Percentiles rank a stretch among this genome's conserved stretches.
Conservation (phyloP, 2,113 vertebrate genomes). For the Opisthocomus hoazin region DNA sequence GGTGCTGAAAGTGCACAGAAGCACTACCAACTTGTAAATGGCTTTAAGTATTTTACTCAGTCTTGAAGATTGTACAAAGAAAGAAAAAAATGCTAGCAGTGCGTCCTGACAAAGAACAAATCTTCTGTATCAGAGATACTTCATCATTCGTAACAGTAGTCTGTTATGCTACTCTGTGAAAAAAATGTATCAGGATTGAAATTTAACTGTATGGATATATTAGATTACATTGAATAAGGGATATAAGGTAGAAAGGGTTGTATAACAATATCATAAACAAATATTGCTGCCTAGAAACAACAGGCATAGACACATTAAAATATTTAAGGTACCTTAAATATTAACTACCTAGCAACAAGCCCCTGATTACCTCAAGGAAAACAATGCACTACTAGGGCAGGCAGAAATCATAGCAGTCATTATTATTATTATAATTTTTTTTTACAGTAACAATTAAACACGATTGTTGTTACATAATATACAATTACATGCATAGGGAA, state of each 20-base stretch:
- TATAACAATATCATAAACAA: constrained; percentile 52
- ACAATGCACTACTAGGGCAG: neutral
- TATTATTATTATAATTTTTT: neutral
- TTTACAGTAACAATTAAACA: neutral
- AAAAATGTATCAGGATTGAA: neutral
- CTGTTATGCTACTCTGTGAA: neutral
- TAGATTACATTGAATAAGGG: constrained; percentile 21
- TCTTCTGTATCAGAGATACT: neutral
- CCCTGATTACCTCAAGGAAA: constrained; percentile 39
- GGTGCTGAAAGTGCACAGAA: neutral
- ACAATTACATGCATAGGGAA: neutral
- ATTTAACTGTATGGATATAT: neutral
- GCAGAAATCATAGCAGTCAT: neutral
- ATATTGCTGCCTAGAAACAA: constrained; percentile 55
- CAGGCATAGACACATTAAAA: constrained; percentile 42
- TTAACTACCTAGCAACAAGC: constrained; percentile 41
- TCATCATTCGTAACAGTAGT: neutral
- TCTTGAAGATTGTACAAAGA: neutral
- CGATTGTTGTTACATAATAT: neutral
- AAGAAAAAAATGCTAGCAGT: neutral
- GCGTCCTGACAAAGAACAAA: neutral
- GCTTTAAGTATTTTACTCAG: neutral
- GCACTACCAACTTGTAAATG: neutral
- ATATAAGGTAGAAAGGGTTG: constrained; percentile 20
- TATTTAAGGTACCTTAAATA: constrained; percentile 49